Base-by-base conservation (phyloP, 2,797 vertebrate species). In the Prunella strophiata region DNA sequence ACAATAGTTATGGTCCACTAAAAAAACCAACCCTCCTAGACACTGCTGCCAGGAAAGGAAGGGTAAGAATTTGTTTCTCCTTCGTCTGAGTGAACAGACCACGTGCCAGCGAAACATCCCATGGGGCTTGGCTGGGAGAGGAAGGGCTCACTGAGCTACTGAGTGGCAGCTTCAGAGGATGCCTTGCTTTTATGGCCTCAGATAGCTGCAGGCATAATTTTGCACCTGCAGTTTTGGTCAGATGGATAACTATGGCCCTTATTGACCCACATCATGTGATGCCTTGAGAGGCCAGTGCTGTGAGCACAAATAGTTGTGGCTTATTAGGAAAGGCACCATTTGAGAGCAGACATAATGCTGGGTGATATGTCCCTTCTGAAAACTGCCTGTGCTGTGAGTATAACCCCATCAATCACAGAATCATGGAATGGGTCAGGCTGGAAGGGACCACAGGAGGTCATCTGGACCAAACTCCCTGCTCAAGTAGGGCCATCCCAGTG, bases 181-280 rank as follows among this genome's bases (percentile, higher is more conserved):
- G 61, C 50, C 78, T 87, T 89, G 57, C 19, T 91, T 95, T 94
- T 94, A 91, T 36, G 89, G 79, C 61, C 72, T 17, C 54, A n/a
- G 62, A 65, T 58, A 83, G 87, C 89, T 55, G 42, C 68, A 89
- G 81, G 91, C 84, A 27, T 48, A 29, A 61, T 68, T 95, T 91
- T 75, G 89, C 81, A 95, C 73, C 78, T 85, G 92, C 40, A 52
- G 2, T 72, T 95, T 85, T 80, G 68, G n/a, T 68, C 43, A 71
- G 84, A 36, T 1, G 11, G 65, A 42, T 80, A 89, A 72, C 89
- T 51, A 13, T 2, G 0, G 4, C 72, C 61, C 72, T 80, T 54
- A 83, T 3, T 83, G 78, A 85, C 81, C 26, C 30, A 11, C 1
- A 7, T 48, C 75, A 87, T 2, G 42, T 0, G 18, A 85, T 51